Percentiles rank a stretch among this genome's conserved stretches.
Evolutionary conservation across 2,113 vertebrate species (phyloP).

Genomic region (Actenoides lindsayi): DNA sequence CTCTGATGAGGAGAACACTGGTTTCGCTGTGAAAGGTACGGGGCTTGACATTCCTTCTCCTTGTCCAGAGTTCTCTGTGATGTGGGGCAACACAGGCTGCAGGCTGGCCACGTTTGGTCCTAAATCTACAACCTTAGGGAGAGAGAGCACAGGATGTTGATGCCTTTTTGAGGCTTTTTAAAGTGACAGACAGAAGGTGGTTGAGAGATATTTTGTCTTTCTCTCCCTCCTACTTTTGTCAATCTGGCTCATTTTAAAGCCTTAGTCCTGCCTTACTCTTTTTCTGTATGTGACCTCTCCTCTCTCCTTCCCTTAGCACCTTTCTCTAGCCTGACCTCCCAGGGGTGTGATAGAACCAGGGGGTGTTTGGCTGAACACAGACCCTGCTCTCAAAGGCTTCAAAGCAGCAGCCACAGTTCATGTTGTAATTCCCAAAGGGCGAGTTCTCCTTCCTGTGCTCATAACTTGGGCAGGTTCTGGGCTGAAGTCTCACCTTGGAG

Average conservation of each 20-base stretch:
- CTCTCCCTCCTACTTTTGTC: background rate
- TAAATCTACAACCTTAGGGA: fast-evolving
- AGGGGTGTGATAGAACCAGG: background rate
- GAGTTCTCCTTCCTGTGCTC: background rate
- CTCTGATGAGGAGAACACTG: constrained; percentile 74
- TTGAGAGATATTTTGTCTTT: background rate
- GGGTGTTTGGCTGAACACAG: background rate
- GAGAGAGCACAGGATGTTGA: background rate
- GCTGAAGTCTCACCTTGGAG: background rate
- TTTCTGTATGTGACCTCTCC: fast-evolving
- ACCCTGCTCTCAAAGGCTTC: background rate
- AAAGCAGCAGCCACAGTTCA: background rate
- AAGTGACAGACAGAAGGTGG: background rate
- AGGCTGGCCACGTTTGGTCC: fast-evolving
- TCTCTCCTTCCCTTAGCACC: background rate
- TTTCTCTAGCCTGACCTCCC: background rate
- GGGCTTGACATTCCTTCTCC: background rate
- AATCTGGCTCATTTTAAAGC: background rate
- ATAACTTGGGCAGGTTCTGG: background rate
- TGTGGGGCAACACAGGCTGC: fast-evolving
- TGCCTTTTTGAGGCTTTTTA: background rate
- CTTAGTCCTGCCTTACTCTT: background rate
- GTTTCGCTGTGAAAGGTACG: constrained; percentile 78
- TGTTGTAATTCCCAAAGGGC: background rate
- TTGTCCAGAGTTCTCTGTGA: background rate